A percentile compares a stretch with the other conserved stretches of the same genome.
phyloP scores from a whole-genome alignment of 2,888 invertebrate species.

The Acanthosepion pharaonis region DNA sequence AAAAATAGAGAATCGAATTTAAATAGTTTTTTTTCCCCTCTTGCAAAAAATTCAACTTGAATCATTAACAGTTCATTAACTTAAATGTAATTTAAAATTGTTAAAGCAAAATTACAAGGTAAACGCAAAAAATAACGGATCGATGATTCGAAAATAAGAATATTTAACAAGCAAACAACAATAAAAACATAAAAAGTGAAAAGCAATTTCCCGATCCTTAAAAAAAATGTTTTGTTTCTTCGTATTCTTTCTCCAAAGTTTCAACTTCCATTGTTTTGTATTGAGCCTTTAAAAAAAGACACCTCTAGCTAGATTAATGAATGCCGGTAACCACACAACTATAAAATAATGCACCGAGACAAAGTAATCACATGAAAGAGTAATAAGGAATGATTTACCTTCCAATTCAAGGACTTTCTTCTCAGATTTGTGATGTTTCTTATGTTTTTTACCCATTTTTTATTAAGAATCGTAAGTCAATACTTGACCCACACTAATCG shows the following conservation, averaged over 20 bases:
- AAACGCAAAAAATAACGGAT: no score
- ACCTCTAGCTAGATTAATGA: background rate
- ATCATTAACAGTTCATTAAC: no score
- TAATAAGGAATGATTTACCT: constrained; percentile 50
- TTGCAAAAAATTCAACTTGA: no score
- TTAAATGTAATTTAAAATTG: no score
- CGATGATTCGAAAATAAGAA: background rate
- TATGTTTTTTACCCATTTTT: constrained; percentile 59
- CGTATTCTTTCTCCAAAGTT: background rate
- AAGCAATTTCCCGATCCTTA: background rate
- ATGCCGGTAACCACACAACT: background rate
- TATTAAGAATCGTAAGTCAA: background rate
- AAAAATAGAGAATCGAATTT: no score
- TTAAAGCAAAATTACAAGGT: no score
- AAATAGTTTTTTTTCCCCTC: no score
- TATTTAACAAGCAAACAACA: background rate
- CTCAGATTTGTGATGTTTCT: constrained; percentile 61
- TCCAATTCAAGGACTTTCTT: constrained; percentile 54
- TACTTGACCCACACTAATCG: no score
- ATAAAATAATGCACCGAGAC: background rate
- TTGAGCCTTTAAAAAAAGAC: background rate
- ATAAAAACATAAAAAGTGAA: background rate
- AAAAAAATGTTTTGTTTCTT: background rate
- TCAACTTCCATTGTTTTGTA: constrained; percentile 13
- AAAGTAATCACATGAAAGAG: background rate